A percentile compares a stretch with the other conserved stretches of the same genome.
Evolutionary conservation across 1,140 invertebrate genomes (phyloP).

Genomic region (Drosophila guanche): DNA sequence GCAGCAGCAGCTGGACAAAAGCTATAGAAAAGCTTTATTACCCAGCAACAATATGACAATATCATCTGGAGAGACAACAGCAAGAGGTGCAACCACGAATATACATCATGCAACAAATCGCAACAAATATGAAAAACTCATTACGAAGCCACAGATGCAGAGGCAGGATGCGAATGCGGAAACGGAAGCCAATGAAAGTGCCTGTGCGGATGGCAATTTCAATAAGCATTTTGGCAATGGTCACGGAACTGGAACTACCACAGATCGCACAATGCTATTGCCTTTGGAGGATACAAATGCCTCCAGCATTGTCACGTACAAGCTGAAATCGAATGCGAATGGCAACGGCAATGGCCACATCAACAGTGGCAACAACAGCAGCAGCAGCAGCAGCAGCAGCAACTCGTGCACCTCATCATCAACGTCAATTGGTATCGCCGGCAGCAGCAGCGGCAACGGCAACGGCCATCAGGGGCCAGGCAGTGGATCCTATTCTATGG

Average conservation of each 20-base stretch:
- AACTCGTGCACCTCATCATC: constrained; percentile 59
- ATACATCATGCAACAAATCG: constrained; percentile 55
- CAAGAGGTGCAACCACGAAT: constrained; percentile 24
- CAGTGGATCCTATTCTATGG: constrained; percentile 24
- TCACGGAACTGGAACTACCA: constrained; percentile 15
- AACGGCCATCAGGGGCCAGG: constrained; percentile 11
- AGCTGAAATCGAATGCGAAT: constrained; percentile 62
- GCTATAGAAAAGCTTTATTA: constrained; percentile 18
- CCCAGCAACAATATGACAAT: constrained; percentile 74
- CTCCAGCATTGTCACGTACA: constrained; percentile 69
- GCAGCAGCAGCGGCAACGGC: constrained; percentile 5
- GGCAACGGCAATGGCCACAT: constrained; percentile 14
- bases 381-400: constrained; percentile 34
- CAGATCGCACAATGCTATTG: constrained; percentile 64
- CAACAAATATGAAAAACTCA: constrained; percentile 81
- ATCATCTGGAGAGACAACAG: constrained; percentile 50
- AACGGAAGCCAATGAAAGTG: constrained; percentile 18
- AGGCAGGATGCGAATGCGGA: constrained; percentile 31
- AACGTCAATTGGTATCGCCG: constrained; percentile 42
- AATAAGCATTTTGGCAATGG: constrained; percentile 66
- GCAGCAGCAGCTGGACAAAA: constrained; percentile 7
- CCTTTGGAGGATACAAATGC: constrained; percentile 27
- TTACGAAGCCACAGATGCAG: constrained; percentile 70
- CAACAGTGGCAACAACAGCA: constrained; percentile 14
- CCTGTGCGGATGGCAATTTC: constrained; percentile 46